These are phyloP conservation scores for Dendropsophus ebraccatus DNA, from an alignment of 2,113 vertebrate species.

Conservation along the genomic window DNA sequence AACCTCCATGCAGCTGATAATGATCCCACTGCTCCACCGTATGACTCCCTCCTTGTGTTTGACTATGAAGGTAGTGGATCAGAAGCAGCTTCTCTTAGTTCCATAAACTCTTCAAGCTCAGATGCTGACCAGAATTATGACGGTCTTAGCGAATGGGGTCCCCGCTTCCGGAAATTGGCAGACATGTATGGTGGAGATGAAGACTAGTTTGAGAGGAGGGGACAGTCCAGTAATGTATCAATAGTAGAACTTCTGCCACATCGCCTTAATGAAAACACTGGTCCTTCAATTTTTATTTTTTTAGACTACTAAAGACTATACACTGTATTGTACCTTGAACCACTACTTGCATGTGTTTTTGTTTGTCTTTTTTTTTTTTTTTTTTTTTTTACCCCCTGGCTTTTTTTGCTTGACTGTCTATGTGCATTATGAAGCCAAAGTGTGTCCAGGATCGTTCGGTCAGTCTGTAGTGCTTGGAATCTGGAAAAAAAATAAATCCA, in stretches of 20 bases:
- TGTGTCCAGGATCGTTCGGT: neutral
- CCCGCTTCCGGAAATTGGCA: conserved; percentile 85
- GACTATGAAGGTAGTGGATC: conserved; percentile 88
- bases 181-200: conserved; percentile 88
- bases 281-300: neutral
- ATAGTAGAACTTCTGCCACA: neutral
- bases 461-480: neutral
- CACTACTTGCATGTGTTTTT: neutral
- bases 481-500: neutral
- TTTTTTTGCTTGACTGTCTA: neutral
- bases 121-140: conserved; percentile 83
- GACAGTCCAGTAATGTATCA: neutral
- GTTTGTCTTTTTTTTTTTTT: neutral
- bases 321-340: neutral
- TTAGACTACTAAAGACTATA: neutral
- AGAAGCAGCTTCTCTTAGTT: conserved; percentile 80
- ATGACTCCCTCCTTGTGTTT: conserved; percentile 87
- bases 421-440: neutral
- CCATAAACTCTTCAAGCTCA: conserved; percentile 79
- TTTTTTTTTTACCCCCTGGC: too few relatives aligned
- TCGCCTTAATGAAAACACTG: conserved; percentile 31
- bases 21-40: conserved; percentile 86
- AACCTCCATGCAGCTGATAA: conserved; percentile 85
- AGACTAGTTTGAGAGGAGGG: conserved; percentile 52
- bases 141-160: conserved; percentile 81